Evolutionary conservation across 2,797 vertebrate genomes (phyloP).

Genomic region (Enteromius fasciolatus): DNA sequence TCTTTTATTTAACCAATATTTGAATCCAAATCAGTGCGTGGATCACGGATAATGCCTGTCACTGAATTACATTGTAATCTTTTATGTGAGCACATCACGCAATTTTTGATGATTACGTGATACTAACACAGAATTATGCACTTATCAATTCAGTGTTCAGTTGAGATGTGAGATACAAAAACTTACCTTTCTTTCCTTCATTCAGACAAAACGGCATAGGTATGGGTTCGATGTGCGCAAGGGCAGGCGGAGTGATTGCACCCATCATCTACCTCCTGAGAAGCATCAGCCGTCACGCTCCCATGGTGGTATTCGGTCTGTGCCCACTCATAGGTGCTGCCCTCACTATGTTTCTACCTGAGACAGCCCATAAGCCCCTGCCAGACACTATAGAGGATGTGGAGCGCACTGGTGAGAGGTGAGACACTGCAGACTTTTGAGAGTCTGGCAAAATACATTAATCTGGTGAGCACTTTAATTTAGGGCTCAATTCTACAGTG

Average conservation of each 20-base stretch:
- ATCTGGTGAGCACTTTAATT: not conserved
- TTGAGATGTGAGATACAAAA: constrained; percentile 5
- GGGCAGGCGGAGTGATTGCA: constrained; percentile 71
- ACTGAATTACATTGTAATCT: too few species aligned
- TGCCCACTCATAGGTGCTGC: constrained; percentile 70
- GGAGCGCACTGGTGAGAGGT: constrained; percentile 64
- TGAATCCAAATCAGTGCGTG: too few species aligned
- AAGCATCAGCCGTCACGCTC: constrained; percentile 61
- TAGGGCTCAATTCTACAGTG: not conserved
- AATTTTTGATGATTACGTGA: too few species aligned
- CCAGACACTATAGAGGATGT: constrained; percentile 72
- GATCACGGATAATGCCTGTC: too few species aligned
- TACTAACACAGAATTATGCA: too few species aligned
- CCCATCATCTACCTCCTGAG: constrained; percentile 71
- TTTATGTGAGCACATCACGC: too few species aligned
- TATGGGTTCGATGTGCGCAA: constrained; percentile 73
- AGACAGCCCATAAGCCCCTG: constrained; percentile 70
- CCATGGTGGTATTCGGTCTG: constrained; percentile 75
- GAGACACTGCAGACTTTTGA: not conserved
- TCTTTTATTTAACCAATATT: too few species aligned
- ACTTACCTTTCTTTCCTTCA: constrained; percentile 48
- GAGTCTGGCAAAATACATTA: not conserved
- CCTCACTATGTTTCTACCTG: constrained; percentile 72
- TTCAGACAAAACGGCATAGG: constrained; percentile 76
- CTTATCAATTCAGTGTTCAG: not conserved